These are phyloP conservation scores for Columbina picui DNA, from an alignment of 2,113 vertebrate species.

Conservation along the genomic window DNA sequence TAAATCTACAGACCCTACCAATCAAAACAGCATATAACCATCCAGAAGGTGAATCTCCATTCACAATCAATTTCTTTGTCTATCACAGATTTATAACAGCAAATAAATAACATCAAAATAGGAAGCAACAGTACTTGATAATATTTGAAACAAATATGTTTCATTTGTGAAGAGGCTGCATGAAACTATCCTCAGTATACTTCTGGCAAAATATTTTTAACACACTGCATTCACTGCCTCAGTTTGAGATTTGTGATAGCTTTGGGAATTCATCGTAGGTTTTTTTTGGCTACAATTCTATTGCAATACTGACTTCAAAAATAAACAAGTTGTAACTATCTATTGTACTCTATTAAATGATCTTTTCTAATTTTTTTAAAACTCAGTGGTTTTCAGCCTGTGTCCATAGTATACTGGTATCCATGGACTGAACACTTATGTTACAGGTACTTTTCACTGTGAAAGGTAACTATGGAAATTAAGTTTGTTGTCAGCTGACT, in stretches of 20 bases:
- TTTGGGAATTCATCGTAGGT: not conserved
- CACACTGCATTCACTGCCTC: not conserved
- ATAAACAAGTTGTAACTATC: not conserved
- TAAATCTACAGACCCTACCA: not conserved
- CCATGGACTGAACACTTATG: not conserved
- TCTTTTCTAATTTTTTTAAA: not conserved
- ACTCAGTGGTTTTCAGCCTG: not conserved
- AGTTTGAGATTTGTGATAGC: not conserved
- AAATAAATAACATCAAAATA: not conserved
- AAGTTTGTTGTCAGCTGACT: not conserved
- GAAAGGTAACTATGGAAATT: not conserved
- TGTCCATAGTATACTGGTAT: not conserved
- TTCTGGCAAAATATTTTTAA: not conserved
- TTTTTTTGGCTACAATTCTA: not conserved
- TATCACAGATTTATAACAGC: not conserved
- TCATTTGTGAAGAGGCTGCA: not conserved
- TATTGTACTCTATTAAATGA: not conserved
- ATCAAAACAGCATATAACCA: not conserved
- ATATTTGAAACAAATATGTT: not conserved
- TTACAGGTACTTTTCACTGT: not conserved
- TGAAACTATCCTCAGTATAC: not conserved
- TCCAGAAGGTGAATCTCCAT: not conserved
- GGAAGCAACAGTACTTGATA: not conserved
- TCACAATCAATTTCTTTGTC: not conserved
- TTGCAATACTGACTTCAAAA: not conserved